Evolutionary conservation across 2,797 vertebrate species (phyloP).

Genomic region (Phataginus tricuspis): DNA sequence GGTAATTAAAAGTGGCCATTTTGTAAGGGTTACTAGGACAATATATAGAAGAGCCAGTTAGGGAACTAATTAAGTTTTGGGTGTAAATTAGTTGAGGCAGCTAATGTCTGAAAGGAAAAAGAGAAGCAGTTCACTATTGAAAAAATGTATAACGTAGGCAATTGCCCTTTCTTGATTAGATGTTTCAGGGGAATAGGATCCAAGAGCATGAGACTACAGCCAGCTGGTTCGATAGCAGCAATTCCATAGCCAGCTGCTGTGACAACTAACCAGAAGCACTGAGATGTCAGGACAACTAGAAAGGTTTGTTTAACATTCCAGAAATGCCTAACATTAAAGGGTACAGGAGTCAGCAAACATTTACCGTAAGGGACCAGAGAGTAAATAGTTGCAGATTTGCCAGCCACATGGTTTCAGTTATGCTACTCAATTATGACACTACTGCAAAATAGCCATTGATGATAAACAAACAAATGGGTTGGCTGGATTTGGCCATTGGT

Average conservation of each 20-base stretch:
- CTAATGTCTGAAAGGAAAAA: constrained; percentile 23
- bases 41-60: constrained; percentile 36
- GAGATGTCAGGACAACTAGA: not conserved
- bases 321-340: not conserved
- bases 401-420: not conserved
- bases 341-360: not conserved
- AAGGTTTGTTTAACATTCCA: not conserved
- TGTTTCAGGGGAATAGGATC: not conserved
- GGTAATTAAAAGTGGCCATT: not conserved
- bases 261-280: not conserved
- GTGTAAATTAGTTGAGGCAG: constrained; percentile 68
- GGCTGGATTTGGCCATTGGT: not conserved
- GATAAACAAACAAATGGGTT: not conserved
- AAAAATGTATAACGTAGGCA: not conserved
- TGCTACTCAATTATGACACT: not conserved
- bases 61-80: constrained; percentile 61
- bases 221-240: not conserved
- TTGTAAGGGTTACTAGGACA: constrained; percentile 5
- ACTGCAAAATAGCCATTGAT: not conserved
- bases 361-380: not conserved
- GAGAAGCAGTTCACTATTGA: not conserved
- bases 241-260: not conserved
- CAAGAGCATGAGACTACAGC: not conserved
- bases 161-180: not conserved
- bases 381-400: constrained; percentile 3